Base-by-base conservation (phyloP, 2,888 invertebrate species). In the Polylopha cassiicola region DNA sequence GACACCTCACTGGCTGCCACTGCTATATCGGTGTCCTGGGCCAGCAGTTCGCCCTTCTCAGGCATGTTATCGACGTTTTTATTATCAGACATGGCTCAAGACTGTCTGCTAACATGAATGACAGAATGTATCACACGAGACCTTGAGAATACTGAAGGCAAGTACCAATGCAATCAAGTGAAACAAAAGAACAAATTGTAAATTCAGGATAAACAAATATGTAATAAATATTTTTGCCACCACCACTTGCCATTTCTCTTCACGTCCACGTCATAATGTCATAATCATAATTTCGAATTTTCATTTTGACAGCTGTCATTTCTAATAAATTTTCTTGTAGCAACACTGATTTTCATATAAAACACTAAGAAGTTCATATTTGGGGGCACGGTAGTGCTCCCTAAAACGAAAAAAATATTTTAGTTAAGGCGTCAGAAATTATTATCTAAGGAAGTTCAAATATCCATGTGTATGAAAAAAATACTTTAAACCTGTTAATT, bases 11-110 rank as follows among this genome's bases (percentile, higher is more conserved):
- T 67, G 29, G 63, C 46, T 48, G 66, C 52, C 54, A 58, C 63
- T 65, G 75, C 72, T 82, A 76, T 59, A 75, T 75, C 68, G 46
- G 61, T 57, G 42, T 73, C 71, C 53, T 55, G 53, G 53, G 58
- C 56, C 50, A 73, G 72, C 53, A 58, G 59, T 62, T 69, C 66
- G 53, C 68, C 73, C 64, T 61, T 67, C 61, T 73, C 70, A 52
- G 63, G 64, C 53, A 66, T 66, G 65, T 52, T 69, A 61, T 68
- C 65, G 64, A 71, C 71, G 63, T 78, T 74, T 75, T 75, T 73
- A 59, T 66, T 70, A 65, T 79, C 76, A 64, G 84, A 81, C 84
- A 85, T 85, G 55, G 57, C 64, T 65, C 65, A 59, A 47, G 57
- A 55, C 58, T 55, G 60, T 61, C 66, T 59, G 65, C 64, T 65